phyloP scores from a whole-genome alignment of 2,888 invertebrate species.

The Melanchra persicariae region DNA sequence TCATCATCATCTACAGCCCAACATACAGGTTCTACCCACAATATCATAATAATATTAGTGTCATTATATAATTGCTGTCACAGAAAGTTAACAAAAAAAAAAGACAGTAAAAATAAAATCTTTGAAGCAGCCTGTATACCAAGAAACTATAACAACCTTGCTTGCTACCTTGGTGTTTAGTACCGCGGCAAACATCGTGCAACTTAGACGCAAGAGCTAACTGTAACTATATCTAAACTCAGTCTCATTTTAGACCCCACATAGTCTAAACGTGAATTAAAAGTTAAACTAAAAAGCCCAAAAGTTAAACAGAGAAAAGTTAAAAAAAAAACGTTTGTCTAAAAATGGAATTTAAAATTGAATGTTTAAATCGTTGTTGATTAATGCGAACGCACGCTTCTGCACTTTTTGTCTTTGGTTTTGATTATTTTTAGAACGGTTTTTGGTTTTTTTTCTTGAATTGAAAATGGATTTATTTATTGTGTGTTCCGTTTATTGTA shows the following conservation, averaged over 20 bases:
- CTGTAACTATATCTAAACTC: slow-evolving; percentile 70
- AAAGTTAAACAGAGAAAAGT: slow-evolving; percentile 58
- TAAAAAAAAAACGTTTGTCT: slow-evolving; percentile 65
- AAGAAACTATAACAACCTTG: slow-evolving; percentile 72
- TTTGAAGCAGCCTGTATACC: slow-evolving; percentile 64
- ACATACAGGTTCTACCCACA: no score
- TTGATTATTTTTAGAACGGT: slow-evolving; percentile 7
- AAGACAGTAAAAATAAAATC: not conserved
- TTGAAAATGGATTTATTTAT: not conserved
- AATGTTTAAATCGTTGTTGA: slow-evolving; percentile 57
- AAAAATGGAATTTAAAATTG: slow-evolving; percentile 64
- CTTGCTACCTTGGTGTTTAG: slow-evolving; percentile 70
- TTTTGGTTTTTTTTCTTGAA: slow-evolving; percentile 15
- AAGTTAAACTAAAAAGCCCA: slow-evolving; percentile 44
- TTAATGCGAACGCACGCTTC: slow-evolving; percentile 65
- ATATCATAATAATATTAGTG: no score
- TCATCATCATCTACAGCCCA: no score
- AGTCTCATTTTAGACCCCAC: slow-evolving; percentile 70
- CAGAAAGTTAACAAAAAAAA: not conserved
- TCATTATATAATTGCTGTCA: not conserved
- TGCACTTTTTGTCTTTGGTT: slow-evolving; percentile 53
- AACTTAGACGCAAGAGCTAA: slow-evolving; percentile 65
- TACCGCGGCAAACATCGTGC: slow-evolving; percentile 74
- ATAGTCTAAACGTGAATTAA: slow-evolving; percentile 67
- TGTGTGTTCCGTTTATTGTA: not conserved